Evolutionary conservation across 1,140 invertebrate genomes (phyloP).

Genomic region (Hypsibius dujardini): DNA sequence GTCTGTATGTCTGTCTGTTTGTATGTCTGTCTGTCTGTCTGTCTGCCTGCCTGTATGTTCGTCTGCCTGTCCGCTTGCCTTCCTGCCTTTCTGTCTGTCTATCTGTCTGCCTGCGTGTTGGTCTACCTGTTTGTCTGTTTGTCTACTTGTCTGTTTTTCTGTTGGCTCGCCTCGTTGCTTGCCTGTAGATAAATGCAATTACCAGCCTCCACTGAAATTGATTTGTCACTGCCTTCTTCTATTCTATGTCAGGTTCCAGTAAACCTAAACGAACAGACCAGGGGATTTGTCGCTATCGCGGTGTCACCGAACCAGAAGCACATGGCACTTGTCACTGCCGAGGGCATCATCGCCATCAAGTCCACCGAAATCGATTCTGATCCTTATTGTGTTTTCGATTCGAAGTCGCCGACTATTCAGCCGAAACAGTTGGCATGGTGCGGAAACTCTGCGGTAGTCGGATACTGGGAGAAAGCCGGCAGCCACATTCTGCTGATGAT

Average conservation of each 20-base stretch:
- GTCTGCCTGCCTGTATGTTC: too few relatives aligned
- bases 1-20: too few relatives aligned
- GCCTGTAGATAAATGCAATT: too few relatives aligned
- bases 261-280: not conserved
- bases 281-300: not conserved
- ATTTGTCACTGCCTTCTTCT: too few relatives aligned
- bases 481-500: conserved; percentile 51
- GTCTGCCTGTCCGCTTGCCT: too few relatives aligned
- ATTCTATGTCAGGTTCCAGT: not conserved
- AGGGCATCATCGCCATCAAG: not conserved
- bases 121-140: too few relatives aligned
- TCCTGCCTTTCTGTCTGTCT: too few relatives aligned
- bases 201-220: too few relatives aligned
- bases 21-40: too few relatives aligned
- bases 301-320: not conserved
- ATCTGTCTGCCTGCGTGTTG: too few relatives aligned
- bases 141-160: too few relatives aligned
- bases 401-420: not conserved
- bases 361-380: not conserved
- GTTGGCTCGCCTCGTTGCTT: too few relatives aligned
- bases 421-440: conserved; percentile 42
- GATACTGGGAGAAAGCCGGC: conserved; percentile 45
- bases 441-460: conserved; percentile 61
- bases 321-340: not conserved
- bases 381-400: not conserved